Conservation (phyloP, 2,113 vertebrate genomes). For the Cottus gobio region DNA sequence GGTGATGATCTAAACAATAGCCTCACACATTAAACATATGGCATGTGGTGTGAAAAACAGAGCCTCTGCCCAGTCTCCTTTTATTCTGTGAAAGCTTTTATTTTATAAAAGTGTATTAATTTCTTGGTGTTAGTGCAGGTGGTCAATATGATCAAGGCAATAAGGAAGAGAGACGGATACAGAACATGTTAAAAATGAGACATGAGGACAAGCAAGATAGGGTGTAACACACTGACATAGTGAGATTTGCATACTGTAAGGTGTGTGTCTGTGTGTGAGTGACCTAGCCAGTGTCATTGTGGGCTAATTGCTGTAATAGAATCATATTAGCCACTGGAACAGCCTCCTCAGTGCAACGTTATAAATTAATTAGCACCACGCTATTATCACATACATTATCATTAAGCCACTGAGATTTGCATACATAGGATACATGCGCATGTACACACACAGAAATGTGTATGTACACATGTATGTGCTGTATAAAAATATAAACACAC, state of each 20-base stretch:
- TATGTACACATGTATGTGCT: constrained; percentile 55
- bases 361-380: constrained; percentile 86
- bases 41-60: not conserved
- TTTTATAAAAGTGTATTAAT: not conserved
- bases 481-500: constrained; percentile 27
- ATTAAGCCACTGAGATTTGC: constrained; percentile 85
- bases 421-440: constrained; percentile 75
- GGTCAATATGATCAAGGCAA: not conserved
- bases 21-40: constrained; percentile 39
- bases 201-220: not conserved
- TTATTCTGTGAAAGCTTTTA: constrained; percentile 13
- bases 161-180: not conserved
- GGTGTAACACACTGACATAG: constrained; percentile 42
- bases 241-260: constrained; percentile 64
- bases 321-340: constrained; percentile 88
- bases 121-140: not conserved
- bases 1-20: constrained; percentile 42
- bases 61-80: constrained; percentile 4
- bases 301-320: constrained; percentile 88
- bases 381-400: constrained; percentile 89
- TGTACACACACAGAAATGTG: constrained; percentile 51
- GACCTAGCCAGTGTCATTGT: constrained; percentile 89
- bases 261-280: constrained; percentile 76
- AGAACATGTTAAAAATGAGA: constrained; percentile 27
- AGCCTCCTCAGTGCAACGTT: constrained; percentile 87